phyloP scores from a whole-genome alignment of 2,797 vertebrate genomes.

The Silurus aristotelis region DNA sequence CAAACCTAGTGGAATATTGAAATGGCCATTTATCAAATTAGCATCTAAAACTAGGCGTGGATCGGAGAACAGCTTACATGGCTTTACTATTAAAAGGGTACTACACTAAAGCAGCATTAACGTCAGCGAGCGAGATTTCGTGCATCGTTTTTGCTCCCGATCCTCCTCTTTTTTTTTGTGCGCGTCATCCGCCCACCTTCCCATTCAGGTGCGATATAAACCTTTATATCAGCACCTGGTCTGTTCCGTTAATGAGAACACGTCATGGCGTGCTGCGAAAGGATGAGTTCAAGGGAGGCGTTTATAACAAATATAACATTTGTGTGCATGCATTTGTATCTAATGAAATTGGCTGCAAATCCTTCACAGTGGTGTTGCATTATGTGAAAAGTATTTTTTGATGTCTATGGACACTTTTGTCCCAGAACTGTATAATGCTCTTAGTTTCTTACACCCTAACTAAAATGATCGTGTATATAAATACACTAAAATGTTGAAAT shows the following conservation, averaged over 20 bases:
- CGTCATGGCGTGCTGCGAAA: neutral
- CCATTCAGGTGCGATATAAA: slow-evolving; percentile 18
- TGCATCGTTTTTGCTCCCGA: slow-evolving; percentile 34
- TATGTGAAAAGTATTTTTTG: too few relatives aligned
- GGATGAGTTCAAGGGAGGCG: neutral
- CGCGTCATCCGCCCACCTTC: slow-evolving; percentile 24
- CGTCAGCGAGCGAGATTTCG: slow-evolving; percentile 40
- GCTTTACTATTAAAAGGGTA: slow-evolving; percentile 37
- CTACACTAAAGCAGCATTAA: slow-evolving; percentile 44
- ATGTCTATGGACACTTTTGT: too few relatives aligned
- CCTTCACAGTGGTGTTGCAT: too few relatives aligned
- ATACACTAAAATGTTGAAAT: too few relatives aligned
- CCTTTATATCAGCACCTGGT: slow-evolving; percentile 21
- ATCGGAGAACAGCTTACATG: slow-evolving; percentile 26
- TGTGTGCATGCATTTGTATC: too few relatives aligned
- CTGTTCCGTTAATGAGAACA: slow-evolving; percentile 17
- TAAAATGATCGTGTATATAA: too few relatives aligned
- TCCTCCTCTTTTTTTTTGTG: slow-evolving; percentile 30
- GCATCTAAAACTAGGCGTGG: neutral
- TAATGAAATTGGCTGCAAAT: too few relatives aligned
- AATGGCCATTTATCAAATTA: neutral
- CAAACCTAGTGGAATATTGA: neutral
- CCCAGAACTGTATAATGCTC: too few relatives aligned
- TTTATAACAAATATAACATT: neutral
- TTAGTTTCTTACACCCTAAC: too few relatives aligned